phyloP scores from a whole-genome alignment of 2,888 invertebrate species.

The Atethmia centrago region DNA sequence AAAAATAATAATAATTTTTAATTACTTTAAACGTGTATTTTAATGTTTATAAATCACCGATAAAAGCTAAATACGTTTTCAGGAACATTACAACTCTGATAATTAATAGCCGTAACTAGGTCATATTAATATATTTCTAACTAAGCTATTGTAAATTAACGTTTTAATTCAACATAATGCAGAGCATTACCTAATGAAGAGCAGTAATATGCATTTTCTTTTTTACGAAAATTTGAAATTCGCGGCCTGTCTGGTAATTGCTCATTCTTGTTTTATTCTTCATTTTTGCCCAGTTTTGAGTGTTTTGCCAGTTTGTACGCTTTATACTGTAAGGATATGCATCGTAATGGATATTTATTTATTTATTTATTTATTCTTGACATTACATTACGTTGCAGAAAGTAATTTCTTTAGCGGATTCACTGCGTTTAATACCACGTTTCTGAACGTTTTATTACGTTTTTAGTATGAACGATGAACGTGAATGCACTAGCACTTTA shows the following conservation, averaged over 20 bases:
- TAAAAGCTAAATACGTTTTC: neutral
- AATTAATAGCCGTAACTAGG: neutral
- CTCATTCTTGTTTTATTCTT: no score
- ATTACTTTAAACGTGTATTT: no score
- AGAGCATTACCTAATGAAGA: neutral
- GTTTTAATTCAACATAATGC: neutral
- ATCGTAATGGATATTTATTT: no score
- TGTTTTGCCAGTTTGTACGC: neutral
- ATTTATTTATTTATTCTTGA: no score
- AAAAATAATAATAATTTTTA: no score
- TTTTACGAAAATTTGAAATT: no score
- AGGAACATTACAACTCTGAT: no score
- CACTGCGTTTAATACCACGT: neutral
- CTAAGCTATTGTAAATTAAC: no score
- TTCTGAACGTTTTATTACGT: conserved; percentile 46
- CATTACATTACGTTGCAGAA: neutral
- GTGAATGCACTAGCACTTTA: neutral
- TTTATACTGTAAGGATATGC: no score
- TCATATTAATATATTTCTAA: neutral
- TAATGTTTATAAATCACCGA: neutral
- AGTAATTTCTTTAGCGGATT: neutral
- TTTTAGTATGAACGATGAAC: neutral
- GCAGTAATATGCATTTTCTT: no score
- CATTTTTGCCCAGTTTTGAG: neutral
- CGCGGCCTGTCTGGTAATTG: no score